phyloP scores from a whole-genome alignment of 2,797 vertebrate species.

The Oophaga sylvatica region DNA sequence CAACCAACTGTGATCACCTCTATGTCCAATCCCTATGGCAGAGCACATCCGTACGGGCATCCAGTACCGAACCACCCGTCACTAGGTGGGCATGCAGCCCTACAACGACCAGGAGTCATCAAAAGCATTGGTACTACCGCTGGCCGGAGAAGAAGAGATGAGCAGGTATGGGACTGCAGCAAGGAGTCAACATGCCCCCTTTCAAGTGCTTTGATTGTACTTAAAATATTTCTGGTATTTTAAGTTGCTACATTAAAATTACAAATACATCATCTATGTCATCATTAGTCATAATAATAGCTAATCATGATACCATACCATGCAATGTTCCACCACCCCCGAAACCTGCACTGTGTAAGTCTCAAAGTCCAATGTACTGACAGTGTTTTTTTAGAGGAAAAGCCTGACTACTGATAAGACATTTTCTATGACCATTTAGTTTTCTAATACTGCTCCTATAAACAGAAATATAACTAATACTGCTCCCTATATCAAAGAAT shows the following conservation, averaged over 20 bases:
- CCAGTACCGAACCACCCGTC: constrained; percentile 85
- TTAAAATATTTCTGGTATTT: constrained; percentile 14
- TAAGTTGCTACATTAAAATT: background rate
- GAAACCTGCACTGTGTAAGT: background rate
- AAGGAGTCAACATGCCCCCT: background rate
- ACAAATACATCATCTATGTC: background rate
- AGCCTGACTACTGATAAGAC: background rate
- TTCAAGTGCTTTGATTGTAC: background rate
- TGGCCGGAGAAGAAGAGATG: constrained; percentile 90
- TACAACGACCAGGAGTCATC: constrained; percentile 93
- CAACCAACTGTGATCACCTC: constrained; percentile 99
- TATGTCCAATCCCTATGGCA: constrained; percentile 95
- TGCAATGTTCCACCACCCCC: background rate
- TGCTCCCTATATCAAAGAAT: background rate
- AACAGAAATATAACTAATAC: background rate
- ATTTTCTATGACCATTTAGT: background rate
- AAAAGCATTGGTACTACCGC: constrained; percentile 93
- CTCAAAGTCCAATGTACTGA: constrained; percentile 7
- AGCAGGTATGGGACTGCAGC: constrained; percentile 82
- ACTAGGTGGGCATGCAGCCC: constrained; percentile 84
- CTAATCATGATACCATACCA: background rate
- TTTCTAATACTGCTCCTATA: background rate
- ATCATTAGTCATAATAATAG: background rate
- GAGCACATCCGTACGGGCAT: constrained; percentile 91
- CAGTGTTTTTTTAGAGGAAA: background rate